Percentiles rank a stretch among this genome's conserved stretches.
These are phyloP conservation scores for Diachrysia chrysitis DNA, from an alignment of 2,888 invertebrate genomes.

Conservation along the genomic window DNA sequence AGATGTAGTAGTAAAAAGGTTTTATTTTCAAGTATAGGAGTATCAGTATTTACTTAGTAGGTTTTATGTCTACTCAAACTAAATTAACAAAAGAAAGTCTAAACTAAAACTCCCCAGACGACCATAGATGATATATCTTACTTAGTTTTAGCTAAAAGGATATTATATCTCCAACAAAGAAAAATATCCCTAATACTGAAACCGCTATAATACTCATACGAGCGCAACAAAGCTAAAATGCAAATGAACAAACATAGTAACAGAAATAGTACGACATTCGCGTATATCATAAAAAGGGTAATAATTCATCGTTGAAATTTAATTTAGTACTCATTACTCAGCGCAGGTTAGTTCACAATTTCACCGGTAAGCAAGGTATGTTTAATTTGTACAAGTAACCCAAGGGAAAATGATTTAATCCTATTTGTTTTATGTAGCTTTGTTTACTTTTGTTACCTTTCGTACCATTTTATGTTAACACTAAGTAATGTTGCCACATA, in stretches of 20 bases:
- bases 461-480: conserved; percentile 50
- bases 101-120: conserved; percentile 19
- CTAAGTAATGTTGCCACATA: conserved; percentile 36
- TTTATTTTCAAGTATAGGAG: not conserved
- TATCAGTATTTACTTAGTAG: not conserved
- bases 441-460: conserved; percentile 44
- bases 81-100: conserved; percentile 14
- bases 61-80: not conserved
- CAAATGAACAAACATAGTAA: conserved; percentile 21
- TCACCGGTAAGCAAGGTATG: conserved; percentile 50
- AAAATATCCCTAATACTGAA: conserved; percentile 5
- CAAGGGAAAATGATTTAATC: conserved; percentile 60
- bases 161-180: not conserved
- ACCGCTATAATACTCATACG: conserved; percentile 17
- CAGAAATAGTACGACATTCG: conserved; percentile 31
- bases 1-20: not conserved
- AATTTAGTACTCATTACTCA: conserved; percentile 66
- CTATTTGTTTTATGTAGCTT: conserved; percentile 58
- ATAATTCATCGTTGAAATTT: conserved; percentile 76
- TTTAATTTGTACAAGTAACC: conserved; percentile 58
- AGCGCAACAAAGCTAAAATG: conserved; percentile 19
- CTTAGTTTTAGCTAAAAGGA: not conserved
- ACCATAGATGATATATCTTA: conserved; percentile 17
- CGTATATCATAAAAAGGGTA: conserved; percentile 67
- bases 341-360: conserved; percentile 59